Conservation (phyloP, 2,888 invertebrate genomes). For the Tiliacea citrago region DNA sequence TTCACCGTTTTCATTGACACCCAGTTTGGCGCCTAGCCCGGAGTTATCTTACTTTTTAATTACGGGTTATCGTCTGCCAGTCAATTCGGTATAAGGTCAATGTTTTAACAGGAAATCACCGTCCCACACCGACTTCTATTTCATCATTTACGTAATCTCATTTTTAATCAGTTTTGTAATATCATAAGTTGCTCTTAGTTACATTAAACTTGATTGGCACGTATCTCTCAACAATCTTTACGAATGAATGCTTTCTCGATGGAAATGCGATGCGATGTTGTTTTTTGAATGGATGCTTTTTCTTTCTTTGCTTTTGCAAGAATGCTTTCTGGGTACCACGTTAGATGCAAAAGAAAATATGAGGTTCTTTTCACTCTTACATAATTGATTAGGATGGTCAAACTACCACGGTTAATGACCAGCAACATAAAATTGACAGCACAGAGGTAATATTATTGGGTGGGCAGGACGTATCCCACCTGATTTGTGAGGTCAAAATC, state of each 20-base stretch:
- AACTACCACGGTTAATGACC: no score
- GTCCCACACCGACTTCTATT: constrained; percentile 8
- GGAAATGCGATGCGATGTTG: no score
- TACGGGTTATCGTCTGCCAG: constrained; percentile 41
- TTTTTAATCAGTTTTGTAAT: constrained; percentile 19
- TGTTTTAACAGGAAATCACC: constrained; percentile 31
- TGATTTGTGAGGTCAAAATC: no score
- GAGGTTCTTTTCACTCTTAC: no score
- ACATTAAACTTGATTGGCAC: neutral
- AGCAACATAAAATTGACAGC: no score
- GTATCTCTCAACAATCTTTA: neutral
- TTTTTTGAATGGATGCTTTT: no score
- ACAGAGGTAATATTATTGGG: no score
- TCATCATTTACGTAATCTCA: constrained; percentile 29
- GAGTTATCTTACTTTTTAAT: constrained; percentile 37
- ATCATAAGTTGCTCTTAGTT: neutral
- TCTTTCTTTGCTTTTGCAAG: no score
- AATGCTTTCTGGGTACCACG: neutral
- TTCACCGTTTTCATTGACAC: neutral
- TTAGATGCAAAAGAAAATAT: no score
- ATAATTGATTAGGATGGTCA: no score
- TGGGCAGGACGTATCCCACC: no score
- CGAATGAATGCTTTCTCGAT: neutral
- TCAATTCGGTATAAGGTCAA: constrained; percentile 22
- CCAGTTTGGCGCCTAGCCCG: neutral